Percentiles rank a stretch among this genome's conserved stretches.
Evolutionary conservation across 2,797 vertebrate species (phyloP).

Genomic region (Aratinga solstitialis): DNA sequence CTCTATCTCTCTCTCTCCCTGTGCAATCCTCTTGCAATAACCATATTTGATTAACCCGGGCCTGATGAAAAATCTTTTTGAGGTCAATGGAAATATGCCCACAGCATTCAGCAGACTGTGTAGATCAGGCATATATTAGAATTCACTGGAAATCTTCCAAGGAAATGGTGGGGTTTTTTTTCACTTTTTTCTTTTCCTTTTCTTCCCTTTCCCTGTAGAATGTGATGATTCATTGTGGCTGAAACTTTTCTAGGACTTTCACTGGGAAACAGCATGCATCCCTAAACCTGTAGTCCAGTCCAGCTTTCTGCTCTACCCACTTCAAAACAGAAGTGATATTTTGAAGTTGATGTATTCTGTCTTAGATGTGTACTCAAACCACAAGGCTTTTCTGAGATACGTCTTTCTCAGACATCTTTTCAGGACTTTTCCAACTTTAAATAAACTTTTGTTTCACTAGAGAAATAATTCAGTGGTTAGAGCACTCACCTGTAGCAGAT

Average conservation of each 20-base stretch:
- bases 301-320: not conserved
- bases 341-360: not conserved
- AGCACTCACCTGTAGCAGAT: not conserved
- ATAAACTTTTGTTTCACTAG: not conserved
- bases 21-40: not conserved
- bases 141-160: not conserved
- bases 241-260: not conserved
- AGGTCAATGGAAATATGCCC: not conserved
- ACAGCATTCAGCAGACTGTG: not conserved
- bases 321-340: not conserved
- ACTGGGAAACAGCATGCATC: not conserved
- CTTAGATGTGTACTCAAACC: not conserved
- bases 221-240: not conserved
- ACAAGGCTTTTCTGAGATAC: not conserved
- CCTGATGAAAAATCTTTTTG: not conserved
- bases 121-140: not conserved
- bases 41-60: not conserved
- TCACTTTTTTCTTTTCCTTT: rapidly evolving
- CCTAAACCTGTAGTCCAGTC: not conserved
- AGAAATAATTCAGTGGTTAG: not conserved
- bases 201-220: not conserved
- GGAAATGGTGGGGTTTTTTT: rapidly evolving
- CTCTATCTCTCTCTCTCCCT: not conserved
- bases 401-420: not conserved
- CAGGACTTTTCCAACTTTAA: not conserved